These are phyloP conservation scores for Watsonalla binaria DNA, from an alignment of 2,888 invertebrate species.

Conservation along the genomic window DNA sequence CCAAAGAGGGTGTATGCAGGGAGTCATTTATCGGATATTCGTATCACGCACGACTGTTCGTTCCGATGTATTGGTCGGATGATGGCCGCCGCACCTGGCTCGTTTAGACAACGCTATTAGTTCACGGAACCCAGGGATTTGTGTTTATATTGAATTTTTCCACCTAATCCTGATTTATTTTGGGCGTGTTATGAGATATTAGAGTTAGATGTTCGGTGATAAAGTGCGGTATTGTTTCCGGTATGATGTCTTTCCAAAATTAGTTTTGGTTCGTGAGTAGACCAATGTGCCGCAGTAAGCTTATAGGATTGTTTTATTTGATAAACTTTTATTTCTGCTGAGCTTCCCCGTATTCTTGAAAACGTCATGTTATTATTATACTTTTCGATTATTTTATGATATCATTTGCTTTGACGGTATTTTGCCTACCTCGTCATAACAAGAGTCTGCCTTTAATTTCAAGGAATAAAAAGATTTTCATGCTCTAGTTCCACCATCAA, in stretches of 20 bases:
- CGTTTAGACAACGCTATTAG: conserved; percentile 27
- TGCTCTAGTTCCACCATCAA: too few relatives aligned
- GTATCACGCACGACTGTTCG: conserved; percentile 67
- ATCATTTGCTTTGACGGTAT: too few relatives aligned
- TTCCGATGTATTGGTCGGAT: conserved; percentile 59
- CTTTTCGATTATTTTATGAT: too few relatives aligned
- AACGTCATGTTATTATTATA: too few relatives aligned
- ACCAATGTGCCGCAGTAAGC: neutral
- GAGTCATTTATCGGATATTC: conserved; percentile 40
- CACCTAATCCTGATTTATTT: conserved; percentile 14
- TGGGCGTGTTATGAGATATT: conserved; percentile 4
- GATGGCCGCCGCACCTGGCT: conserved; percentile 59
- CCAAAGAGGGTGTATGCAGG: conserved; percentile 32
- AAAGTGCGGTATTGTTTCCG: neutral
- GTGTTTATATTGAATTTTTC: conserved; percentile 32
- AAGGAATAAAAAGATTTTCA: too few relatives aligned
- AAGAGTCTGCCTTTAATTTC: too few relatives aligned
- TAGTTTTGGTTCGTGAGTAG: neutral
- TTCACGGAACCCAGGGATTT: conserved; percentile 18
- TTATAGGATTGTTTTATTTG: too few relatives aligned
- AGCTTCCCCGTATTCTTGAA: too few relatives aligned
- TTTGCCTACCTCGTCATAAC: too few relatives aligned
- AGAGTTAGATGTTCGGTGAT: neutral
- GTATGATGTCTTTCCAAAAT: neutral
- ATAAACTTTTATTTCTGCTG: too few relatives aligned